A percentile compares a stretch with the other conserved stretches of the same genome.
phyloP scores from a whole-genome alignment of 2,797 vertebrate species.

The Myripristis jacobus region DNA sequence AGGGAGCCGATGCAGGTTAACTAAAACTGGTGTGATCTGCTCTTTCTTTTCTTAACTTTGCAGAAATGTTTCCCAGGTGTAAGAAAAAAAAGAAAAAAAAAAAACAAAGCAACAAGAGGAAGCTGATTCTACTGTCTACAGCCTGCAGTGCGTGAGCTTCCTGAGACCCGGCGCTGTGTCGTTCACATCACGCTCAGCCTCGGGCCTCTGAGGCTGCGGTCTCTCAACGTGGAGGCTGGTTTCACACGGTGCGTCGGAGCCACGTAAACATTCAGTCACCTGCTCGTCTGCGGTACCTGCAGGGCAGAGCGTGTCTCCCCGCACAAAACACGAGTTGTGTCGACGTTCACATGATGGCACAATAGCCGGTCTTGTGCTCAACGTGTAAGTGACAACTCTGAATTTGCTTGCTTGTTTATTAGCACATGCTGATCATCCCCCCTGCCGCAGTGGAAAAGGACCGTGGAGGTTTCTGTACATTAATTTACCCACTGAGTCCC shows the following conservation, averaged over 20 bases:
- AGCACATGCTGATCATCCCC: not conserved
- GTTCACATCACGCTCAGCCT: not conserved
- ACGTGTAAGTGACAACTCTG: not conserved
- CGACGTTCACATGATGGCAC: not conserved
- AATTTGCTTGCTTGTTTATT: slow-evolving; percentile 10
- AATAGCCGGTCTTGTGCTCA: not conserved
- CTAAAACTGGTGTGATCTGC: too few species aligned
- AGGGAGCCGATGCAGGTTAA: too few species aligned
- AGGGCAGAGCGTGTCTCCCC: not conserved
- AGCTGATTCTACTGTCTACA: not conserved
- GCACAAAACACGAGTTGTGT: not conserved
- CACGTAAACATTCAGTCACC: not conserved
- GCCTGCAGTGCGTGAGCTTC: too few species aligned
- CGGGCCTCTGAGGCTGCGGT: too few species aligned
- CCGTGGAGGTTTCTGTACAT: not conserved
- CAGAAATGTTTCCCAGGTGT: not conserved
- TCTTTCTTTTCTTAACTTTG: too few species aligned
- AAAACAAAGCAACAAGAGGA: not conserved
- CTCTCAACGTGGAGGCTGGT: too few species aligned
- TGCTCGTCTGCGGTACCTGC: not conserved
- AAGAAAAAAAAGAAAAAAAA: not conserved
- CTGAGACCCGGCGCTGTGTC: too few species aligned
- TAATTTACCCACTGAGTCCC: not conserved
- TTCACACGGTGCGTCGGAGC: too few species aligned
- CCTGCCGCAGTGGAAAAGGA: not conserved